Evolutionary conservation across 2,797 vertebrate genomes (phyloP).

Genomic region (Toxotes lorentzi): DNA sequence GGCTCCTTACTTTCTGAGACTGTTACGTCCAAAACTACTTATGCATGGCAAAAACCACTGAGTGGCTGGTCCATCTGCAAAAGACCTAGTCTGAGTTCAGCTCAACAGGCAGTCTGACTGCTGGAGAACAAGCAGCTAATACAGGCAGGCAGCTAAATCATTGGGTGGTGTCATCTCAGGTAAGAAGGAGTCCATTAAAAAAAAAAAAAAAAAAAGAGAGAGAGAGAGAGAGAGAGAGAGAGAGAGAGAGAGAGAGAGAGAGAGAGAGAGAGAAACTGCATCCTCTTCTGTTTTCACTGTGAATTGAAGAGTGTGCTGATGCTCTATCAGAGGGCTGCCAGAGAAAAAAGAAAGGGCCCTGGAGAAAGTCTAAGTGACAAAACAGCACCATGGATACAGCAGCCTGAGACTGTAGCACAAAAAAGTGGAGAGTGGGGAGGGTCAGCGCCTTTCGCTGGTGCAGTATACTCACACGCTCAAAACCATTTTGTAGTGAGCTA

Average conservation of each 20-base stretch:
- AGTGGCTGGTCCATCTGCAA: slow-evolving; percentile 16
- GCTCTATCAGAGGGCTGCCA: slow-evolving; percentile 50
- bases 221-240: too few species aligned
- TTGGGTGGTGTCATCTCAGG: slow-evolving; percentile 48
- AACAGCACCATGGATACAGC: slow-evolving; percentile 39
- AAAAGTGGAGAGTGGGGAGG: slow-evolving; percentile 6
- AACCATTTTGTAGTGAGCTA: slow-evolving; percentile 27
- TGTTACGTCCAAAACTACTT: neutral
- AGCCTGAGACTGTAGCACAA: slow-evolving; percentile 33
- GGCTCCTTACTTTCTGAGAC: neutral
- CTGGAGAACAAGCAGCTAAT: slow-evolving; percentile 20
- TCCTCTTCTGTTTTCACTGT: slow-evolving; percentile 51
- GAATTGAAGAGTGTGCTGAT: slow-evolving; percentile 38
- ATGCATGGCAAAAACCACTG: neutral
- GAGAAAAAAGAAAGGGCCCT: slow-evolving; percentile 24
- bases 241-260: neutral
- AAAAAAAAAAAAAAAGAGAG: neutral
- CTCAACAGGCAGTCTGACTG: slow-evolving; percentile 19
- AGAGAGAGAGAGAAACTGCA: slow-evolving; percentile 7
- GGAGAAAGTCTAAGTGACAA: slow-evolving; percentile 48
- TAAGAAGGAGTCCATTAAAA: slow-evolving; percentile 56
- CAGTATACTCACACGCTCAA: slow-evolving; percentile 19
- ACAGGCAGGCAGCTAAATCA: slow-evolving; percentile 10
- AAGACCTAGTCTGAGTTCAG: slow-evolving; percentile 21
- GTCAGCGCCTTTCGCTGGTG: slow-evolving; percentile 31